Percentiles rank a stretch among this genome's conserved stretches.
These are phyloP conservation scores for Crotalus horridus DNA, from an alignment of 2,113 vertebrate species.

Conservation along the genomic window DNA sequence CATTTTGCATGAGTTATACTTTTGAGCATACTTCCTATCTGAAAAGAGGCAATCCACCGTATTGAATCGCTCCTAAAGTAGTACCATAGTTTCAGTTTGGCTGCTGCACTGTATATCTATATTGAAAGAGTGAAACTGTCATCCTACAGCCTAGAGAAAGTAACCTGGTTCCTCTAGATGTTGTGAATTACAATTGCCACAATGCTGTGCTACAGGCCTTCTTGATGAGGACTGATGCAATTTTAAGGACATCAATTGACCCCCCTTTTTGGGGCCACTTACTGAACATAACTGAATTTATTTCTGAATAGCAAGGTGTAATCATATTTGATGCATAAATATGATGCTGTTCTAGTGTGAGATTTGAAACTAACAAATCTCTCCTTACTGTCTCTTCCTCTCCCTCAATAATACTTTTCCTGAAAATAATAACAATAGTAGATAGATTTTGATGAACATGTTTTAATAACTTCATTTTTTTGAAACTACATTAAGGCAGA, in stretches of 20 bases:
- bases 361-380: not conserved
- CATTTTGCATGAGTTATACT: not conserved
- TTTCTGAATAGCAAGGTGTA: not conserved
- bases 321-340: not conserved
- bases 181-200: not conserved
- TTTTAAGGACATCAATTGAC: not conserved
- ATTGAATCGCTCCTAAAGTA: not conserved
- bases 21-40: not conserved
- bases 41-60: not conserved
- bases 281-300: not conserved
- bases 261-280: not conserved
- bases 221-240: not conserved
- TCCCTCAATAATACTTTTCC: not conserved
- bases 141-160: not conserved
- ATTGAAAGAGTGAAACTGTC: not conserved
- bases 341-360: not conserved
- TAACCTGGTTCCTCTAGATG: not conserved
- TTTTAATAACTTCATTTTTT: slow-evolving; percentile 19
- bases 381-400: not conserved
- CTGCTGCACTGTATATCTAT: not conserved
- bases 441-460: not conserved
- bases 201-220: not conserved
- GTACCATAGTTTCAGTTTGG: not conserved
- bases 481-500: slow-evolving; percentile 10
- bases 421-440: not conserved